Conservation (phyloP, 1,140 invertebrate genomes). For the Drosophila mojavensis region DNA sequence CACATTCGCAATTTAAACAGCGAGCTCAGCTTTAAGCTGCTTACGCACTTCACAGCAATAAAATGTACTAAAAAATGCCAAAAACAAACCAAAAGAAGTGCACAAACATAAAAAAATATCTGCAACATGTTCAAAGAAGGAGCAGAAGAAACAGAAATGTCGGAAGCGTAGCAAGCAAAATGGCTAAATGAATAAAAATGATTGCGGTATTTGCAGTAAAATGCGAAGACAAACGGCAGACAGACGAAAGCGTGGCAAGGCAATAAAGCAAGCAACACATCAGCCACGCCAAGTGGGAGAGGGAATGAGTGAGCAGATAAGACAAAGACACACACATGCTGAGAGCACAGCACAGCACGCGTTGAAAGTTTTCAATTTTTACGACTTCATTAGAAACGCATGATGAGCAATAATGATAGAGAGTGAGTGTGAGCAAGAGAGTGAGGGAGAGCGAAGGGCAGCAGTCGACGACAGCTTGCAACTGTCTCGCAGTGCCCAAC, state of each 20-base stretch:
- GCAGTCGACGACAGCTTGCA: constrained; percentile 26
- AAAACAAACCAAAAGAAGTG: constrained; percentile 23
- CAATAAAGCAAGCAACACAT: constrained; percentile 51
- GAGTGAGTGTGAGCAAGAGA: not conserved
- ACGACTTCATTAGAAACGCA: constrained; percentile 77
- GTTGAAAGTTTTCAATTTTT: constrained; percentile 76
- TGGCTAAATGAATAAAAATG: constrained; percentile 57
- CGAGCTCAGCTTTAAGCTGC: constrained; percentile 33
- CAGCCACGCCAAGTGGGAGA: constrained; percentile 16
- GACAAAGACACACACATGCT: constrained; percentile 13
- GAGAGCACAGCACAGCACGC: constrained; percentile 50
- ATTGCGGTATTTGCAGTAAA: constrained; percentile 32
- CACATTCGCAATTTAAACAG: constrained; percentile 13
- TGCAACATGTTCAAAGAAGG: not conserved
- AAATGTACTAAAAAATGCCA: constrained; percentile 32
- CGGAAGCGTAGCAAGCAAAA: constrained; percentile 40
- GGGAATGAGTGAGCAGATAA: constrained; percentile 27
- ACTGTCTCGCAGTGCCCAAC: constrained; percentile 32
- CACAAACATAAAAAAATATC: not conserved
- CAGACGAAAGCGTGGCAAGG: constrained; percentile 21
- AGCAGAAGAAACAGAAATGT: constrained; percentile 12
- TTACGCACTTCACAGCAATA: constrained; percentile 12
- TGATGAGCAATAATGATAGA: constrained; percentile 76
- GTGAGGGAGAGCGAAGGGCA: not conserved
- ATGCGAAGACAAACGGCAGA: constrained; percentile 19